Evolutionary conservation across 2,888 invertebrate genomes (phyloP).

Genomic region (Cremastinae sp.): DNA sequence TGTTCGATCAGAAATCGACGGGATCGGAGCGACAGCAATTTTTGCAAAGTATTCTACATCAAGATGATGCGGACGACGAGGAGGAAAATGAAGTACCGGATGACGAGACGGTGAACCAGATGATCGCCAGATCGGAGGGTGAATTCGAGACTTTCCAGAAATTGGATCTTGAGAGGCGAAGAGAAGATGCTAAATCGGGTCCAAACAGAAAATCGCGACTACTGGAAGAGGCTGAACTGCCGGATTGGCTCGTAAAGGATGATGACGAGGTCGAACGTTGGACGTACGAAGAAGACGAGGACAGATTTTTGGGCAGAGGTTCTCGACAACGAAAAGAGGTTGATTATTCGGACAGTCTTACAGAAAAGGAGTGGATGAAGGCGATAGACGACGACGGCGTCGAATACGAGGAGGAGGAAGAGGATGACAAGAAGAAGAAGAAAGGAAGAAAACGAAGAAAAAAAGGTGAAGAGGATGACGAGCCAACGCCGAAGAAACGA

Average conservation of each 20-base stretch:
- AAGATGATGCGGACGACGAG: slow-evolving; percentile 97
- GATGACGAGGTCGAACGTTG: slow-evolving; percentile 93
- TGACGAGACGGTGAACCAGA: slow-evolving; percentile 99
- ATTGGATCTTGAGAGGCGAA: slow-evolving; percentile 94
- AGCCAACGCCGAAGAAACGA: slow-evolving; percentile 83
- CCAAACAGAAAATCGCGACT: slow-evolving; percentile 90
- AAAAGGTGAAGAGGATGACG: slow-evolving; percentile 83
- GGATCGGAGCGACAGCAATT: slow-evolving; percentile 98
- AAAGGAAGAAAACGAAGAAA: slow-evolving; percentile 82
- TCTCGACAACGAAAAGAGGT: slow-evolving; percentile 97
- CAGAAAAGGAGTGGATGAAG: slow-evolving; percentile 98
- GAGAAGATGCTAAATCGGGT: slow-evolving; percentile 87
- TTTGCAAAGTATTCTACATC: slow-evolving; percentile 95
- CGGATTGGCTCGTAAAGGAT: slow-evolving; percentile 96
- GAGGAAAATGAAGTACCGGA: slow-evolving; percentile 98
- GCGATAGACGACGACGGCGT: slow-evolving; percentile 85
- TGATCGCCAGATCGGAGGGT: slow-evolving; percentile 97
- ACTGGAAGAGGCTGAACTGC: slow-evolving; percentile 96
- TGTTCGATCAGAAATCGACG: slow-evolving; percentile 99
- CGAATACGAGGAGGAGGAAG: slow-evolving; percentile 86
- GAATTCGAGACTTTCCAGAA: slow-evolving; percentile 96
- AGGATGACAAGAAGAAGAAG: slow-evolving; percentile 84
- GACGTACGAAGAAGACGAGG: slow-evolving; percentile 88
- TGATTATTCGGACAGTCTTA: slow-evolving; percentile 97
- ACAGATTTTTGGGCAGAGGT: slow-evolving; percentile 91